phyloP scores from a whole-genome alignment of 2,797 vertebrate genomes.

The Lacerta agilis region DNA sequence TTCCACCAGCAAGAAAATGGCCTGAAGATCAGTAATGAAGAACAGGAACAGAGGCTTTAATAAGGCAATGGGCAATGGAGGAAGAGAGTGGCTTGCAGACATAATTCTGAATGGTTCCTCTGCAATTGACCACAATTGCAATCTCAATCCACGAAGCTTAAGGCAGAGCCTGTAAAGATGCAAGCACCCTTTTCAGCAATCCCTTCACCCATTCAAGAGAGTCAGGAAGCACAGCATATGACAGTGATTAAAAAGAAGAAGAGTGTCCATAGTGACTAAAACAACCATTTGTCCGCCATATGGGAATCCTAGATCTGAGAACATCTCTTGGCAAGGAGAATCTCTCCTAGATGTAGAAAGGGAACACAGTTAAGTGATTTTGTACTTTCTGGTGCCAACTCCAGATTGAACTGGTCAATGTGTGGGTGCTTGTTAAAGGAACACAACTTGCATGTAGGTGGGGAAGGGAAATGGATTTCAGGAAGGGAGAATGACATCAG shows the following conservation, averaged over 20 bases:
- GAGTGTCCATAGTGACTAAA: slow-evolving; percentile 50
- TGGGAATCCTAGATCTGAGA: slow-evolving; percentile 69
- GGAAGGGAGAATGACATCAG: slow-evolving; percentile 7
- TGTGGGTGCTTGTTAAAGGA: slow-evolving; percentile 45
- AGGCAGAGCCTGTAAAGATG: slow-evolving; percentile 25
- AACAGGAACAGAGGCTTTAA: not conserved
- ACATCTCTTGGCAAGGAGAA: slow-evolving; percentile 47
- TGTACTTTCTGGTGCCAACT: slow-evolving; percentile 54
- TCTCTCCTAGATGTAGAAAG: slow-evolving; percentile 17
- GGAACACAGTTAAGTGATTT: slow-evolving; percentile 30
- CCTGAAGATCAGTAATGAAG: not conserved
- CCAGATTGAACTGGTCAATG: slow-evolving; percentile 46
- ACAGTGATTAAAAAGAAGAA: slow-evolving; percentile 9
- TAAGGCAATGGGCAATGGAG: not conserved
- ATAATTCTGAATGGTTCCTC: not conserved
- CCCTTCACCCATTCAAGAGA: slow-evolving; percentile 18
- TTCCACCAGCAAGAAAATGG: not conserved
- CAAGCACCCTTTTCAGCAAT: slow-evolving; percentile 35
- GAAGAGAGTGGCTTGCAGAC: not conserved
- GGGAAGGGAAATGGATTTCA: slow-evolving; percentile 32
- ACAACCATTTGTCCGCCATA: slow-evolving; percentile 63
- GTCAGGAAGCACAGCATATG: slow-evolving; percentile 31
- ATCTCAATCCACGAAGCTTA: not conserved
- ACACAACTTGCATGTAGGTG: slow-evolving; percentile 65
- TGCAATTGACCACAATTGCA: not conserved